Percentiles rank a stretch among this genome's conserved stretches.
These are phyloP conservation scores for Melanocharis versteri DNA, from an alignment of 2,113 vertebrate species.

Conservation along the genomic window DNA sequence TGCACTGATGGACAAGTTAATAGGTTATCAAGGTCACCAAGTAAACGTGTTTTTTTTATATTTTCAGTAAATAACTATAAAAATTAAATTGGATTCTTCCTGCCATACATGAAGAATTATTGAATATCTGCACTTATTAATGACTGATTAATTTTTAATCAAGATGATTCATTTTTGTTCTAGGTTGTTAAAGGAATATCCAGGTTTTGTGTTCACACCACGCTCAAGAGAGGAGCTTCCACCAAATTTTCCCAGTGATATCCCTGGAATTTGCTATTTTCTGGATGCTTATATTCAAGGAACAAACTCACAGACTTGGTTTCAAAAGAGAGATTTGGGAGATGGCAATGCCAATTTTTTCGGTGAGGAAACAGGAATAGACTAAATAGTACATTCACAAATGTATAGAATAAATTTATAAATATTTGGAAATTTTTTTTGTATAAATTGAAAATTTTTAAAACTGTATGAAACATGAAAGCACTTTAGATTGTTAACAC, in stretches of 20 bases:
- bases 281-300: constrained; percentile 82
- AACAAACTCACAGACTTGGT: constrained; percentile 66
- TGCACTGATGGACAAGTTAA: background rate
- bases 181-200: constrained; percentile 88
- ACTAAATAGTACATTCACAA: constrained; percentile 44
- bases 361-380: constrained; percentile 72
- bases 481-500: constrained; percentile 67
- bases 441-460: constrained; percentile 14
- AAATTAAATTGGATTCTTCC: background rate
- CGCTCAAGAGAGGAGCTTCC: constrained; percentile 94
- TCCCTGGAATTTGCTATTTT: constrained; percentile 97
- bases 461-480: constrained; percentile 33
- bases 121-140: background rate
- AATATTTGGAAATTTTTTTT: background rate
- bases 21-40: background rate
- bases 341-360: constrained; percentile 75
- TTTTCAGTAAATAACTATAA: background rate
- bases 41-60: background rate
- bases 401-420: constrained; percentile 9
- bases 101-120: background rate
- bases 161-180: constrained; percentile 54
- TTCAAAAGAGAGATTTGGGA: constrained; percentile 69
- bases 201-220: constrained; percentile 91
- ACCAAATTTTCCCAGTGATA: constrained; percentile 91
- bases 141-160: background rate